Percentiles rank a stretch among this genome's conserved stretches.
Conservation (phyloP, 53 echinoderm and acorn worm species). For the Echinometra lucunter region DNA sequence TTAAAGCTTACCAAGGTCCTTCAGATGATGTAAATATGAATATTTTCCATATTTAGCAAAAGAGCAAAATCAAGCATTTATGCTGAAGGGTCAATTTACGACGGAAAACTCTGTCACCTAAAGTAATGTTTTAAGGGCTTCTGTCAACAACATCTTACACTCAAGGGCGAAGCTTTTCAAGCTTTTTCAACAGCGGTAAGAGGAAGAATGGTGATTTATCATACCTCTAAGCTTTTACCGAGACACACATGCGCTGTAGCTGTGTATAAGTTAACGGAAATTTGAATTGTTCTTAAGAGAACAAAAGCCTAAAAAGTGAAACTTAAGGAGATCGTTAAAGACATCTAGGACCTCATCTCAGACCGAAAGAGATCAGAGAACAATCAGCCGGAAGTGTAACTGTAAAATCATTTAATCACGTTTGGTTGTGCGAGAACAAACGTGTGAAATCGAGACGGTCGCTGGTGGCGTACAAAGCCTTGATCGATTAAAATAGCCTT, state of each 20-base stretch:
- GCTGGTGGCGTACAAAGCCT: conserved; percentile 8
- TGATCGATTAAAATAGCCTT: conserved; percentile 12
- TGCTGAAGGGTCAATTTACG: neutral
- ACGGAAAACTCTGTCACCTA: neutral
- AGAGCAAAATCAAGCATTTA: neutral
- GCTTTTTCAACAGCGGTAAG: neutral
- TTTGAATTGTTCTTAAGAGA: neutral
- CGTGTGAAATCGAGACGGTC: conserved; percentile 7
- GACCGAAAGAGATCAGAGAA: neutral
- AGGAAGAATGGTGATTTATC: neutral
- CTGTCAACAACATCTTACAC: conserved; percentile 1
- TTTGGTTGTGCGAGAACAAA: neutral
- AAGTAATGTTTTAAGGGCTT: conserved; percentile 4
- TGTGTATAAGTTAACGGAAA: neutral
- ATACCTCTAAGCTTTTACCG: neutral
- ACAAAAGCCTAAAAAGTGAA: neutral
- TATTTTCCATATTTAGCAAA: no score
- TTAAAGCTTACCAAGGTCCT: no score
- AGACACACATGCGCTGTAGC: neutral
- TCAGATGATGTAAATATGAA: no score
- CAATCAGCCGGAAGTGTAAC: neutral
- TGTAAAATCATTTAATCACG: conserved; percentile 28
- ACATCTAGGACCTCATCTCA: neutral
- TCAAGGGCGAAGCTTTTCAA: neutral
- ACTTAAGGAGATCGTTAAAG: no score